These are phyloP conservation scores for Lipophrys pholis DNA, from an alignment of 2,113 vertebrate species.

Conservation along the genomic window DNA sequence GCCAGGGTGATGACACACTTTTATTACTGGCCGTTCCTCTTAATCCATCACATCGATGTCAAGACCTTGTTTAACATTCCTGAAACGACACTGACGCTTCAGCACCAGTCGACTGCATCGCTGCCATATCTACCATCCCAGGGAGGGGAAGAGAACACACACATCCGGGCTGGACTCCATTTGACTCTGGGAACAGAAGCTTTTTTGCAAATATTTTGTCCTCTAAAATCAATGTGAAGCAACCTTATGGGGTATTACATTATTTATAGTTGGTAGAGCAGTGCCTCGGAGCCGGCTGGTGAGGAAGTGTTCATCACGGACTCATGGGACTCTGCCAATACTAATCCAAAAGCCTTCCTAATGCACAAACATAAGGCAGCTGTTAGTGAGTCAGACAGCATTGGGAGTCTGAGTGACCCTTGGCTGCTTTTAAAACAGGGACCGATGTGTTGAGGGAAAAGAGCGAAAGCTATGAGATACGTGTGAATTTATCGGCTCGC, in stretches of 20 bases:
- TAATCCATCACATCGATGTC: constrained; percentile 55
- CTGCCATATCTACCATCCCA: constrained; percentile 26
- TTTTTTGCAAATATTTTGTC: constrained; percentile 38
- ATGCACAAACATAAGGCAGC: constrained; percentile 44
- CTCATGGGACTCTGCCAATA: constrained; percentile 58
- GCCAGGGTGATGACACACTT: constrained; percentile 25
- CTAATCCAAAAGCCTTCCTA: constrained; percentile 60
- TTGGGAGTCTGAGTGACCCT: background rate
- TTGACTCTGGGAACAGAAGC: constrained; percentile 5
- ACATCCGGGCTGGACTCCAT: constrained; percentile 9
- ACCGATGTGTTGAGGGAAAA: constrained; percentile 4
- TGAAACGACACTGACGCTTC: constrained; percentile 38
- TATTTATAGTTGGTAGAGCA: constrained; percentile 52
- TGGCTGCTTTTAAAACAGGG: constrained; percentile 10
- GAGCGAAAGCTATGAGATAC: background rate
- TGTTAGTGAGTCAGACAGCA: constrained; percentile 35
- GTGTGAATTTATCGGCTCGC: constrained; percentile 1
- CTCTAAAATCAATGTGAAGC: constrained; percentile 53
- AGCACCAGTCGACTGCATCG: constrained; percentile 3
- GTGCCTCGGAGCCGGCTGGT: constrained; percentile 18
- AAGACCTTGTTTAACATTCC: constrained; percentile 51
- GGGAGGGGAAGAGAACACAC: background rate
- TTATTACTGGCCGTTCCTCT: constrained; percentile 41
- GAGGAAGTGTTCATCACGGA: constrained; percentile 53
- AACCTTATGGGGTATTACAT: constrained; percentile 42